Conservation (phyloP, 2,797 vertebrate species). For the Zenarchopterus dispar region DNA sequence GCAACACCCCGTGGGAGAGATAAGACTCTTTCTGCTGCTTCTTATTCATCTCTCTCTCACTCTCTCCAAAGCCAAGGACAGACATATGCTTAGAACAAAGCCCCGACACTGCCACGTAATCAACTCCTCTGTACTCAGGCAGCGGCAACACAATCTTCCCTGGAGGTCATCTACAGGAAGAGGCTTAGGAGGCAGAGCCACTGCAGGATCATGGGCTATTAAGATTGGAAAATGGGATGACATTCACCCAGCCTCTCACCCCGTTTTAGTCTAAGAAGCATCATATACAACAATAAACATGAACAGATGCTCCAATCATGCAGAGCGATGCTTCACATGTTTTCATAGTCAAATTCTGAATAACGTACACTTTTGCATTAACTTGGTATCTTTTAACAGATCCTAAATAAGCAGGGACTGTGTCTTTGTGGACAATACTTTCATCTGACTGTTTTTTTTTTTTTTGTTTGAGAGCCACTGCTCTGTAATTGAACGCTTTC, state of each 20-base stretch:
- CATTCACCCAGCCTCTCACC: constrained; percentile 37
- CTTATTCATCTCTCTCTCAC: constrained; percentile 38
- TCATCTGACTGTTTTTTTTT: too few species aligned
- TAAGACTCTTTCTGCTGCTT: constrained; percentile 55
- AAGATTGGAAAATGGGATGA: constrained; percentile 61
- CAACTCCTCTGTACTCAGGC: constrained; percentile 70
- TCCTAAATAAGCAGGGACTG: too few species aligned
- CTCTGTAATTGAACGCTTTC: too few species aligned
- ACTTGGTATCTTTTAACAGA: too few species aligned
- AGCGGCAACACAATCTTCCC: constrained; percentile 62
- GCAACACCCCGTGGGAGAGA: constrained; percentile 51
- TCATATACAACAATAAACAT: constrained; percentile 4
- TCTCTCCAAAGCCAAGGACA: constrained; percentile 69
- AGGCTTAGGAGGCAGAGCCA: constrained; percentile 57
- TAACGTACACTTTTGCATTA: too few species aligned
- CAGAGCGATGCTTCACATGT: not conserved
- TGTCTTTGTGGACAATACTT: too few species aligned
- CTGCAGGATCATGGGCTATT: constrained; percentile 60
- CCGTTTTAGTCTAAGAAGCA: constrained; percentile 3
- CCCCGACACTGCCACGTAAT: constrained; percentile 53
- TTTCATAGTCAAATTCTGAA: too few species aligned
- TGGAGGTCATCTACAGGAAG: constrained; percentile 66
- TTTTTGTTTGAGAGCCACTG: too few species aligned
- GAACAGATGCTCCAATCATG: not conserved
- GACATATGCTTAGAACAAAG: constrained; percentile 71